phyloP scores from a whole-genome alignment of 2,113 vertebrate genomes.

The Cygnus atratus region DNA sequence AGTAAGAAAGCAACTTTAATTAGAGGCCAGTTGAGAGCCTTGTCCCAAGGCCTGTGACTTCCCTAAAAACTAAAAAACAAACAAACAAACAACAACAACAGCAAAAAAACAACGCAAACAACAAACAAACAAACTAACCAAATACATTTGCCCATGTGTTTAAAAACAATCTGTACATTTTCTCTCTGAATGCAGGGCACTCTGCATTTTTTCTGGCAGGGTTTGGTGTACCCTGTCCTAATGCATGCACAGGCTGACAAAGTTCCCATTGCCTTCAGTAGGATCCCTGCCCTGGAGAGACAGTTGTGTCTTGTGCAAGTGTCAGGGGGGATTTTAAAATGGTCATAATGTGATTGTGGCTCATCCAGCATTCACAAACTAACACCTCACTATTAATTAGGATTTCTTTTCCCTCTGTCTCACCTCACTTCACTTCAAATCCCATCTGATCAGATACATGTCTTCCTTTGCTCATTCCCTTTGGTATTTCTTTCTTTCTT shows the following conservation, averaged over 20 bases:
- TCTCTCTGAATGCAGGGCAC: background rate
- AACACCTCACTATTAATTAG: background rate
- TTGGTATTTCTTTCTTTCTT: background rate
- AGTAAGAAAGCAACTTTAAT: conserved; percentile 70
- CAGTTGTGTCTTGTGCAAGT: background rate
- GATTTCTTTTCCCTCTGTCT: background rate
- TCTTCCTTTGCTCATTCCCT: background rate
- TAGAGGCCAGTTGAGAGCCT: conserved; percentile 58
- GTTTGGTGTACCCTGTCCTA: rapidly evolving
- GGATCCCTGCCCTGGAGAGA: background rate
- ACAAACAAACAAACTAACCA: background rate
- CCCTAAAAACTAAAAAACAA: background rate
- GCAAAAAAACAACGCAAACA: no score
- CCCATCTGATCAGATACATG: background rate
- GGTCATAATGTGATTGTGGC: background rate
- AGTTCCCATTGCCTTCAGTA: background rate
- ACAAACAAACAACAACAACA: no score
- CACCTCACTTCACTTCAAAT: background rate
- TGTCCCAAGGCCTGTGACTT: conserved; percentile 21
- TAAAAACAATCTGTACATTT: background rate
- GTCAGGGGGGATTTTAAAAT: background rate
- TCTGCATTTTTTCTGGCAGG: background rate
- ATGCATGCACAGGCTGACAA: background rate
- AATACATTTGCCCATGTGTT: background rate
- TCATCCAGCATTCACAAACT: background rate